A percentile compares a stretch with the other conserved stretches of the same genome.
These are phyloP conservation scores for Zaprionus ghesquierei DNA, from an alignment of 1,140 invertebrate genomes.

Conservation along the genomic window DNA sequence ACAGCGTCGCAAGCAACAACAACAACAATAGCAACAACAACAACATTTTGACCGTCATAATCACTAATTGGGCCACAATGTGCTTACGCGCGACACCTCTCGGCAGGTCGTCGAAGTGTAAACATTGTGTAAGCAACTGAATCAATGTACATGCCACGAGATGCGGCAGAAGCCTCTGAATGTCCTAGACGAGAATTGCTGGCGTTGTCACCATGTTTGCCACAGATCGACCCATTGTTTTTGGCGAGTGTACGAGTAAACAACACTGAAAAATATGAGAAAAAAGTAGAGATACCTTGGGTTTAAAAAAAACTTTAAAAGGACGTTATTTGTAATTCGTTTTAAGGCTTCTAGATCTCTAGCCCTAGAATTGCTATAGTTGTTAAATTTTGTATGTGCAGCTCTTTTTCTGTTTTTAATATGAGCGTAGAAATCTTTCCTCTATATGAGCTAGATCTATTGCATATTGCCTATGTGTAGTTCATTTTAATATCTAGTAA, in stretches of 20 bases:
- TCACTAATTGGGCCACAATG: slow-evolving; percentile 23
- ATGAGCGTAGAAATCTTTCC: too few relatives aligned
- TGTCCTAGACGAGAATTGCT: not conserved
- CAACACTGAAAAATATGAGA: too few relatives aligned
- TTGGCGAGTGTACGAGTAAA: not conserved
- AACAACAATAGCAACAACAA: too few relatives aligned
- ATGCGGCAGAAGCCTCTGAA: not conserved
- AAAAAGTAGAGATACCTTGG: not conserved
- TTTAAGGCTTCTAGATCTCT: too few relatives aligned
- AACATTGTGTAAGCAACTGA: slow-evolving; percentile 38
- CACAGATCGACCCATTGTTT: slow-evolving; percentile 19
- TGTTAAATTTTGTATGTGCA: too few relatives aligned
- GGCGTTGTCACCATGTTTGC: slow-evolving; percentile 42
- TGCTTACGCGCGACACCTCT: slow-evolving; percentile 12
- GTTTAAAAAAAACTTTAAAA: not conserved
- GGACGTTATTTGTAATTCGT: too few relatives aligned
- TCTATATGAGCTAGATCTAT: too few relatives aligned
- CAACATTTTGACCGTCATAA: slow-evolving; percentile 4
- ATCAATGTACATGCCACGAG: slow-evolving; percentile 16
- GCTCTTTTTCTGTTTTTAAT: too few relatives aligned
- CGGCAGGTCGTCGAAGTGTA: slow-evolving; percentile 14
- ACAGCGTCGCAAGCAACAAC: not conserved
- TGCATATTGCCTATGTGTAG: not conserved
- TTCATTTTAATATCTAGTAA: not conserved
- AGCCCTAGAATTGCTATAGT: too few relatives aligned